Evolutionary conservation across 2,888 invertebrate genomes (phyloP), one percentile per base, ranked within the genome.

Genomic region (Drosophila infuscata): DNA sequence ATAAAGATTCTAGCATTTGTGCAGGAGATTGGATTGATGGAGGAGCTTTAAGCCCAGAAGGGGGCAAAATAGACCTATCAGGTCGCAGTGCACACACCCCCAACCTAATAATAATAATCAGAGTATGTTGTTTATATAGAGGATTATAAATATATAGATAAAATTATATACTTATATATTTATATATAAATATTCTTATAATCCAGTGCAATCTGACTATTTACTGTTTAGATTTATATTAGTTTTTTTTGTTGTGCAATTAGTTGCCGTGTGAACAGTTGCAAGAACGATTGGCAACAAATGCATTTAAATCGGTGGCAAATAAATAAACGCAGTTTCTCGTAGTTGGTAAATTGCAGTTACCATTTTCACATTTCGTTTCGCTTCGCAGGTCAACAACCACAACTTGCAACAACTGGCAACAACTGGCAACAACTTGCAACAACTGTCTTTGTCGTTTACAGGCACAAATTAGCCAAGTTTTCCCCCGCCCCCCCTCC

Each of bases 391-490:
- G 46, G 46, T 20, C 46, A 15, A 25, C 41, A 41, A 9, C 38
- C 38, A 17, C 38, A 17, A 15, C 36, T 2, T 0, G 7, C 43
- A 17, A 17, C 38, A n/a, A n/a, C 17, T n/a, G 8, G 38, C 38
- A 17, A 17, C 38, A n/a, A n/a, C 17, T n/a, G 8, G 38, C 38
- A 38, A 17, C 20, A 25, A 9, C 32, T 32, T 8, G 32, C 11
- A 41, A 9, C 53, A 43, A 51, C 29, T 48, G 60, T 54, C 38
- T 59, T 57, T 57, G 51, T 25, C 20, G 25, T 35, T 15, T 25
- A 38, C 46, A 49, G 72, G 74, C 79, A 84, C 71, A 62, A 88
- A 68, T 83, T 80, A 35, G 17, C 11, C 6, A 74, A 62, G 70
- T 77, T 57, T 75, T 75, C 68, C 58, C n/a, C 9, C 5, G 5